These are phyloP conservation scores for Eristalinus aeneus DNA, from an alignment of 2,888 invertebrate species.

Conservation along the genomic window DNA sequence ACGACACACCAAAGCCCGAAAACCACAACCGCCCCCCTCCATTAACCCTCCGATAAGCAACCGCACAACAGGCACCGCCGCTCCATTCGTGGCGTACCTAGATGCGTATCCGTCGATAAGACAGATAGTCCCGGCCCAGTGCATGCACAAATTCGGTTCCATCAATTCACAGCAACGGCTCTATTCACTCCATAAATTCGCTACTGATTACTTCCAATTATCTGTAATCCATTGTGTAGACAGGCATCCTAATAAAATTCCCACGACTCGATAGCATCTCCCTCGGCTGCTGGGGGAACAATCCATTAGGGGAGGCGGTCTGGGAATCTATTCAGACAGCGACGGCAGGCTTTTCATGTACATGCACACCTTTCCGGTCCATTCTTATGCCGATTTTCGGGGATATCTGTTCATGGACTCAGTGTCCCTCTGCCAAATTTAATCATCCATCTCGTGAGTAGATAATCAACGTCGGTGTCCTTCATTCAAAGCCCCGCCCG, in stretches of 20 bases:
- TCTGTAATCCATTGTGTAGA: slow-evolving; percentile 66
- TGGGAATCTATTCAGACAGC: slow-evolving; percentile 16
- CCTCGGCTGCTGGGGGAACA: slow-evolving; percentile 44
- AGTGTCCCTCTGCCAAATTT: slow-evolving; percentile 30
- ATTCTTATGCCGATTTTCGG: neutral
- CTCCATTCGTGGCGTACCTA: neutral
- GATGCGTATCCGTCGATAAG: slow-evolving; percentile 19
- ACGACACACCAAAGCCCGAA: neutral
- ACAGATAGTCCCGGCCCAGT: neutral
- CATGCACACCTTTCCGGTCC: neutral
- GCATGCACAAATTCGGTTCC: slow-evolving; percentile 11
- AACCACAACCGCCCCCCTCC: neutral
- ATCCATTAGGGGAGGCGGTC: slow-evolving; percentile 39
- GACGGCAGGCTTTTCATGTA: neutral
- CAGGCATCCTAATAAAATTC: slow-evolving; percentile 67
- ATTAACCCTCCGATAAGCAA: neutral
- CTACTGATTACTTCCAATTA: slow-evolving; percentile 68
- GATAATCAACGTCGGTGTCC: slow-evolving; percentile 34
- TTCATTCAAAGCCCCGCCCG: neutral
- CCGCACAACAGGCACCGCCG: neutral
- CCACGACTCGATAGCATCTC: slow-evolving; percentile 57
- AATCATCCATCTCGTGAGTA: slow-evolving; percentile 49
- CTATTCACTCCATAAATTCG: slow-evolving; percentile 63
- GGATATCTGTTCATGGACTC: slow-evolving; percentile 12
- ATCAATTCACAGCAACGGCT: slow-evolving; percentile 49